Percentiles rank a stretch among this genome's conserved stretches.
phyloP scores from a whole-genome alignment of 2,113 vertebrate species.

The Micromys minutus region DNA sequence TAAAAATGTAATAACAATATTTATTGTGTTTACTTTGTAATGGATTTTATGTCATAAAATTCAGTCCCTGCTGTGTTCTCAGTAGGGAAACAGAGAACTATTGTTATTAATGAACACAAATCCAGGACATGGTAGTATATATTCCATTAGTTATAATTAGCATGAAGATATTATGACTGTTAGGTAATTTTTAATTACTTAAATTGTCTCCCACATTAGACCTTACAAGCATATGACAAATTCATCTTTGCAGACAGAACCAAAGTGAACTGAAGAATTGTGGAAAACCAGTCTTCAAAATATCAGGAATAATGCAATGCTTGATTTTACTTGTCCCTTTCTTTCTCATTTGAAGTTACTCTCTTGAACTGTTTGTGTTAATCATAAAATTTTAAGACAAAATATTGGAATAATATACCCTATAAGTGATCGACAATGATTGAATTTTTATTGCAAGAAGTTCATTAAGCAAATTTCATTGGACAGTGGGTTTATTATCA shows the following conservation, averaged over 20 bases:
- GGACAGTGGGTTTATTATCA: slow-evolving; percentile 57
- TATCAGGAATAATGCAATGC: not conserved
- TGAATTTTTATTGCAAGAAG: slow-evolving; percentile 57
- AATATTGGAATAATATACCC: slow-evolving; percentile 31
- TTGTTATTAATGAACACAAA: not conserved
- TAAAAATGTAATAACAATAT: not conserved
- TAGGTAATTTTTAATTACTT: not conserved
- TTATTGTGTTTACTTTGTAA: not conserved
- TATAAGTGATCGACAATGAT: slow-evolving; percentile 52
- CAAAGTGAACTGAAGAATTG: not conserved
- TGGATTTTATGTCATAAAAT: not conserved
- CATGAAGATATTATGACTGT: not conserved
- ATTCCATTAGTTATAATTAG: not conserved
- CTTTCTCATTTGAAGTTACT: not conserved
- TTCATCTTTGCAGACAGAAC: not conserved
- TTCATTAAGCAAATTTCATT: slow-evolving; percentile 68
- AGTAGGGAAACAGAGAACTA: not conserved
- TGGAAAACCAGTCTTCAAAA: not conserved
- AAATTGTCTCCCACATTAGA: not conserved
- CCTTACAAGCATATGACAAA: not conserved
- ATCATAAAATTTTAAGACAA: slow-evolving; percentile 65
- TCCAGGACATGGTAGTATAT: not conserved
- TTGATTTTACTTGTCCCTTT: slow-evolving; percentile 31
- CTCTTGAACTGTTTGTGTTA: slow-evolving; percentile 39
- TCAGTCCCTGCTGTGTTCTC: not conserved